Evolutionary conservation across 1,140 invertebrate species (phyloP).

Genomic region (Drosophila ficusphila): DNA sequence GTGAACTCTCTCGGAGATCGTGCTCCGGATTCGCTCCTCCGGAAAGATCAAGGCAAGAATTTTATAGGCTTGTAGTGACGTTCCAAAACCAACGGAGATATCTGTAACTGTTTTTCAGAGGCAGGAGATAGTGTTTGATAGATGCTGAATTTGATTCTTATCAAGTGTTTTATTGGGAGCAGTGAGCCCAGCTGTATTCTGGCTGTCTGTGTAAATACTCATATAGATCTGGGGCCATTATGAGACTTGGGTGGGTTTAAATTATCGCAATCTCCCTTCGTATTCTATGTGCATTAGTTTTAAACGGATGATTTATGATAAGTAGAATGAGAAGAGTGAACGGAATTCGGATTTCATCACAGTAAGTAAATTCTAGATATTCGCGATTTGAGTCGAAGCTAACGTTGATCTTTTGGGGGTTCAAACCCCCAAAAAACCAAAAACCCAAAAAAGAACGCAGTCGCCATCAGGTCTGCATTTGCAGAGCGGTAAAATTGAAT

Average conservation of each 20-base stretch:
- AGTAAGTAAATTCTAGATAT: background rate
- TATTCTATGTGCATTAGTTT: no score
- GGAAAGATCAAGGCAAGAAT: conserved; percentile 10
- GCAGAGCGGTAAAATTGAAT: no score
- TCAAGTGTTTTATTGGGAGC: conserved; percentile 8
- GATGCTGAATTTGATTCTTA: background rate
- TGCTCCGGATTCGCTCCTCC: background rate
- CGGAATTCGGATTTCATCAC: conserved; percentile 16
- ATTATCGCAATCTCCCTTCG: background rate
- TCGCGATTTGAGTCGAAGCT: no score
- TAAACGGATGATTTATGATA: no score
- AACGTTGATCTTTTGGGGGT: no score
- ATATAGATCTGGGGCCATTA: background rate
- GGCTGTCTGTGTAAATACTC: background rate
- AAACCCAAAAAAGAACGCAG: no score
- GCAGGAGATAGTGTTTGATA: background rate
- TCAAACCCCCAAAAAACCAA: no score
- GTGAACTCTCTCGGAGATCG: background rate
- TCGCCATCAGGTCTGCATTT: no score
- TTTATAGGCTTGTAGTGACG: background rate
- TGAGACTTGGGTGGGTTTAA: background rate
- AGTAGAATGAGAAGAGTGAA: no score
- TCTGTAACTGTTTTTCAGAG: background rate
- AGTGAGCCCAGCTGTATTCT: background rate
- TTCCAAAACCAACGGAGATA: background rate